Evolutionary conservation across 2,888 invertebrate genomes (phyloP).

Genomic region (Boloria euphrosyne): DNA sequence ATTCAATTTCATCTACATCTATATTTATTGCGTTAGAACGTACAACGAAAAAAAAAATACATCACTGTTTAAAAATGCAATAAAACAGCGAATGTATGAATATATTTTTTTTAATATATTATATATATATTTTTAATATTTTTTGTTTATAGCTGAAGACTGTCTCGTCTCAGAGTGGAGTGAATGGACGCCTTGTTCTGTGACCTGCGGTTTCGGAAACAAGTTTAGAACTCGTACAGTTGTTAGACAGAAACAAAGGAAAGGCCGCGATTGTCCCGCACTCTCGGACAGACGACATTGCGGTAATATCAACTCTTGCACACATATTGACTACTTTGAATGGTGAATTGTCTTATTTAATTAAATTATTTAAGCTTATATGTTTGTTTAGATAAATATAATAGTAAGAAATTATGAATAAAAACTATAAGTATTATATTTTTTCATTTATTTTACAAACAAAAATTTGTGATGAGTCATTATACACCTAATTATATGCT

Average conservation of each 20-base stretch:
- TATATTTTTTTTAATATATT: neutral
- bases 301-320: slow-evolving; percentile 67
- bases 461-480: no score
- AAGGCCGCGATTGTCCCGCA: slow-evolving; percentile 82
- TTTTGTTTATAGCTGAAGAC: slow-evolving; percentile 84
- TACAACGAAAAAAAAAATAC: no score
- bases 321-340: slow-evolving; percentile 68
- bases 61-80: no score
- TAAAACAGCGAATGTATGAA: neutral
- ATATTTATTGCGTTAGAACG: no score
- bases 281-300: slow-evolving; percentile 65
- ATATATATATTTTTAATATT: neutral
- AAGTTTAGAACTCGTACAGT: slow-evolving; percentile 89
- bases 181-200: slow-evolving; percentile 92
- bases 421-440: no score
- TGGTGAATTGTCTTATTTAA: slow-evolving; percentile 51
- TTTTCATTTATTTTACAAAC: no score
- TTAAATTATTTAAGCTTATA: neutral
- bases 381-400: no score
- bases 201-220: slow-evolving; percentile 94
- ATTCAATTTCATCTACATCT: no score
- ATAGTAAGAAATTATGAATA: no score
- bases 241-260: slow-evolving; percentile 86
- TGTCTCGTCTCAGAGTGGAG: slow-evolving; percentile 93
- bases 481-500: no score